Conservation (phyloP, 2,113 vertebrate species). For the Loxodonta africana region DNA sequence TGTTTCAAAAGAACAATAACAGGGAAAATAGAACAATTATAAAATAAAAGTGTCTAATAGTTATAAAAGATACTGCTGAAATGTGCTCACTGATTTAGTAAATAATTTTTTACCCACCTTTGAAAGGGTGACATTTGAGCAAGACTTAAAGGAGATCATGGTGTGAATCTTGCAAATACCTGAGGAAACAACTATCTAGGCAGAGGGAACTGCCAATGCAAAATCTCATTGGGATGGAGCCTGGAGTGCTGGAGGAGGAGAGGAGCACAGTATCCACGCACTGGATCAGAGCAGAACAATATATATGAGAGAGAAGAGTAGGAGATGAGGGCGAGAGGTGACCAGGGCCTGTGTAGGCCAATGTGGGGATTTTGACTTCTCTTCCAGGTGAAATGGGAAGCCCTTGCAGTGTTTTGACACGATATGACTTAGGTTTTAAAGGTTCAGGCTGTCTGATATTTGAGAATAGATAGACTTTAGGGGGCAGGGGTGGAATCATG, state of each 20-base stretch:
- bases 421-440: not conserved
- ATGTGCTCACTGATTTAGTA: not conserved
- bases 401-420: not conserved
- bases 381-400: not conserved
- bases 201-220: not conserved
- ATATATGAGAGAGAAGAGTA: accelerated
- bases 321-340: no score
- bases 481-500: not conserved
- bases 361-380: not conserved
- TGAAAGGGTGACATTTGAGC: slow-evolving; percentile 17
- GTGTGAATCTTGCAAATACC: not conserved
- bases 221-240: not conserved
- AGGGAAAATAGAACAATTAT: slow-evolving; percentile 52
- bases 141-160: not conserved
- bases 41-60: slow-evolving; percentile 1
- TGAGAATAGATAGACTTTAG: not conserved
- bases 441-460: not conserved
- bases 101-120: not conserved
- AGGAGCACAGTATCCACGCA: accelerated
- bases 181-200: not conserved
- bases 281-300: not conserved
- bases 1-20: not conserved
- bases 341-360: not conserved
- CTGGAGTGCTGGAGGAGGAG: no score
- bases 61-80: slow-evolving; percentile 53